Conservation (phyloP, 2,797 vertebrate species). For the Alectoris magna region DNA sequence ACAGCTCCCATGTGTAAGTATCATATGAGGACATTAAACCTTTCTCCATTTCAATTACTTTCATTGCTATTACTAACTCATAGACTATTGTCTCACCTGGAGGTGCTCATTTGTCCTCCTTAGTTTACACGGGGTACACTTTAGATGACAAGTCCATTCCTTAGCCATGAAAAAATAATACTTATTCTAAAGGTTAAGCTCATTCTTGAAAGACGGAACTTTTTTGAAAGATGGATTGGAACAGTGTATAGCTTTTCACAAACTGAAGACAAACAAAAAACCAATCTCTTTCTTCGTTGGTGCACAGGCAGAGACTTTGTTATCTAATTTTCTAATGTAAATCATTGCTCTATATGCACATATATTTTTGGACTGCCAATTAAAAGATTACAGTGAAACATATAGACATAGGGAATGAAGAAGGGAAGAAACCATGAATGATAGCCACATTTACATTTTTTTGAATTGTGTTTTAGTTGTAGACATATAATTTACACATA, state of each 20-base stretch:
- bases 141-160: background rate
- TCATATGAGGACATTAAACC: background rate
- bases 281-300: background rate
- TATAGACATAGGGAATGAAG: background rate
- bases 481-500: background rate
- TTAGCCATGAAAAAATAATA: background rate
- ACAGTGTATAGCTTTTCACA: background rate
- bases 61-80: background rate
- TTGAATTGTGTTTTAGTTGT: background rate
- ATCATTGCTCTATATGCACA: background rate
- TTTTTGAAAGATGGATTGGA: background rate
- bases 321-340: background rate
- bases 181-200: background rate
- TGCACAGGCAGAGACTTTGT: background rate
- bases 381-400: background rate
- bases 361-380: background rate
- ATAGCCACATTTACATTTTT: background rate
- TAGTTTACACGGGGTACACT: background rate
- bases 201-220: background rate
- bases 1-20: background rate
- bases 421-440: background rate
- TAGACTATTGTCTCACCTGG: background rate
- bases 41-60: background rate
- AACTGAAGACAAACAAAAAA: background rate
- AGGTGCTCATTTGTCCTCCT: background rate